phyloP scores from a whole-genome alignment of 2,888 invertebrate species.

The Mythimna vitellina region DNA sequence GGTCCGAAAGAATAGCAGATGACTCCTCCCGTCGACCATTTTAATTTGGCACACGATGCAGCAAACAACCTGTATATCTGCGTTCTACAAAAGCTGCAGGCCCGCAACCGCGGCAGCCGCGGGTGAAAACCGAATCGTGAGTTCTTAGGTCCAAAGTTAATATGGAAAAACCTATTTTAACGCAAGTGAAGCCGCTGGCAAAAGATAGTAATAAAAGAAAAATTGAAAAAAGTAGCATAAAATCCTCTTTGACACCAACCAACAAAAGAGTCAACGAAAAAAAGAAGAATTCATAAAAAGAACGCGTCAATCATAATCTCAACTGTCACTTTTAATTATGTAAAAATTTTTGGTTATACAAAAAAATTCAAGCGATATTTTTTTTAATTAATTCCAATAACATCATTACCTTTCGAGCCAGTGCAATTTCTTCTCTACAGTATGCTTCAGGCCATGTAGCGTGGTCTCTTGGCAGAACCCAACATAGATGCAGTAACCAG shows the following conservation, averaged over 20 bases:
- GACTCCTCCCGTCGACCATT: too few relatives aligned
- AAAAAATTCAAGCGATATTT: constrained; percentile 39
- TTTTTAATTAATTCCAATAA: constrained; percentile 25
- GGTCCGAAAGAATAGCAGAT: too few relatives aligned
- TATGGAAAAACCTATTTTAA: too few relatives aligned
- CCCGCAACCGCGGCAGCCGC: too few relatives aligned
- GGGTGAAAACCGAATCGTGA: too few relatives aligned
- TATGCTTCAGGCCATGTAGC: constrained; percentile 86
- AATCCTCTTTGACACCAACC: constrained; percentile 15
- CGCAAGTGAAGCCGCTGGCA: too few relatives aligned
- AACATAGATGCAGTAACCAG: constrained; percentile 73
- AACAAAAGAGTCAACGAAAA: constrained; percentile 22
- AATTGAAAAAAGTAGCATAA: not conserved
- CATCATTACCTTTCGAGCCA: constrained; percentile 81
- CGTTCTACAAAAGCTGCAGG: too few relatives aligned
- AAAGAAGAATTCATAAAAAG: constrained; percentile 61
- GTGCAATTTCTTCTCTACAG: constrained; percentile 82
- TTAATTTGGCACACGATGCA: too few relatives aligned
- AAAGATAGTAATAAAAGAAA: too few relatives aligned
- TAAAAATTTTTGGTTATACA: constrained; percentile 47
- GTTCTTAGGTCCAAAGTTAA: too few relatives aligned
- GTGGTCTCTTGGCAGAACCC: constrained; percentile 84
- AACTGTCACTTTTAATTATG: constrained; percentile 36
- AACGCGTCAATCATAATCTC: constrained; percentile 51
- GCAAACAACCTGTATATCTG: too few relatives aligned